Conservation (phyloP, 2,888 invertebrate genomes). For the Philereme vetulata region DNA sequence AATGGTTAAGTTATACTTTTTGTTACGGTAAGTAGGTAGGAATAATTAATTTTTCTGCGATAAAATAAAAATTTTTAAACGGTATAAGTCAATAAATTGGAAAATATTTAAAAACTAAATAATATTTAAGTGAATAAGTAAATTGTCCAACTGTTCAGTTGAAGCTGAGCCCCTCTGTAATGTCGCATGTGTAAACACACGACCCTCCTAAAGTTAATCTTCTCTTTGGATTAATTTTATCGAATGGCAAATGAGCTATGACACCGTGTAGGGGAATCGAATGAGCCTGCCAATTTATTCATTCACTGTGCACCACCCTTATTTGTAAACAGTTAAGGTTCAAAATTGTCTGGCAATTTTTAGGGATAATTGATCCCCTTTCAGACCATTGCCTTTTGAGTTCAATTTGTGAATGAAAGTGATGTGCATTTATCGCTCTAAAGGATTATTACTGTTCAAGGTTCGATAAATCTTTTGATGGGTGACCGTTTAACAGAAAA, state of each 20-base stretch:
- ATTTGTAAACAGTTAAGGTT: conserved; percentile 44
- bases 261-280: conserved; percentile 66
- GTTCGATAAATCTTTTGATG: conserved; percentile 35
- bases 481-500: conserved; percentile 27
- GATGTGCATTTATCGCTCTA: conserved; percentile 63
- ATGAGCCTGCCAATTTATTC: conserved; percentile 48
- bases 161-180: conserved; percentile 36
- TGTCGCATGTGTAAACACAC: conserved; percentile 68
- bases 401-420: conserved; percentile 78
- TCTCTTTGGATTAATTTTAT: conserved; percentile 78
- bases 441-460: conserved; percentile 41
- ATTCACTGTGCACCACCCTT: conserved; percentile 41
- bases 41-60: too few species aligned
- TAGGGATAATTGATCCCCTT: conserved; percentile 54
- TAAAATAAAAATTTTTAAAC: too few species aligned
- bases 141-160: conserved; percentile 5
- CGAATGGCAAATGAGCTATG: conserved; percentile 82
- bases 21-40: too few species aligned
- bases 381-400: conserved; percentile 72
- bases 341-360: conserved; percentile 36
- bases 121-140: too few species aligned
- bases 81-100: background rate
- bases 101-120: too few species aligned
- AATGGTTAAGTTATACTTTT: too few species aligned
- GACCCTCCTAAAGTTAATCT: conserved; percentile 64